phyloP scores from a whole-genome alignment of 2,797 vertebrate species.

The Bradypus variegatus region DNA sequence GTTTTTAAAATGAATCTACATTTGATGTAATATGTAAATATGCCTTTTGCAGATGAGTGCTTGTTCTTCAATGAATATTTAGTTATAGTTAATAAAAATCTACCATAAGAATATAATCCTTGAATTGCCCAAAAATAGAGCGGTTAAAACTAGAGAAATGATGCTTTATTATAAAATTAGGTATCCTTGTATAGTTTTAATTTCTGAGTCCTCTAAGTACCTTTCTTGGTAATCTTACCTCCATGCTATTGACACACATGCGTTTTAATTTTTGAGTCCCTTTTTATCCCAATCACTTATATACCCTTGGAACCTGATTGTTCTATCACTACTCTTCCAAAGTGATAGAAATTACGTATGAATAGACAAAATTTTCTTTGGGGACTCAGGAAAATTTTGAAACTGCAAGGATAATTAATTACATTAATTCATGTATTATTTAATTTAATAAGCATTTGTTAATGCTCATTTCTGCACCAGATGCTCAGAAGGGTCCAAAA shows the following conservation, averaged over 20 bases:
- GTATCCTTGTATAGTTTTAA: background rate
- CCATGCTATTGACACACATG: background rate
- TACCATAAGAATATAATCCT: background rate
- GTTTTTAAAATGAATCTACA: constrained; percentile 24
- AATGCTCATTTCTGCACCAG: background rate
- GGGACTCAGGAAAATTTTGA: background rate
- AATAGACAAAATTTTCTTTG: background rate
- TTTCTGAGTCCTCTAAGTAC: background rate
- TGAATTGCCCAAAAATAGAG: constrained; percentile 23
- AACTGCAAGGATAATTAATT: background rate
- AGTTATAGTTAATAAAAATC: constrained; percentile 23
- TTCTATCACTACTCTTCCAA: background rate
- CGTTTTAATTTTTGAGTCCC: background rate
- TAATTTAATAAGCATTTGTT: constrained; percentile 1
- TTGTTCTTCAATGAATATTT: constrained; percentile 24
- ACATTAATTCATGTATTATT: background rate
- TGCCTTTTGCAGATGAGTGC: constrained; percentile 26
- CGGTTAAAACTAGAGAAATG: background rate
- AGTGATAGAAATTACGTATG: background rate
- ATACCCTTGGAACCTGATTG: background rate
- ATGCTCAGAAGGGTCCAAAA: background rate
- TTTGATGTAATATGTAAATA: constrained; percentile 14
- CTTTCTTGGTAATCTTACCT: background rate
- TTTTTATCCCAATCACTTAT: background rate
- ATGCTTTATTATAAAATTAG: background rate